Base-by-base conservation (phyloP, 2,797 vertebrate genomes). In the Ateles fusciceps region DNA sequence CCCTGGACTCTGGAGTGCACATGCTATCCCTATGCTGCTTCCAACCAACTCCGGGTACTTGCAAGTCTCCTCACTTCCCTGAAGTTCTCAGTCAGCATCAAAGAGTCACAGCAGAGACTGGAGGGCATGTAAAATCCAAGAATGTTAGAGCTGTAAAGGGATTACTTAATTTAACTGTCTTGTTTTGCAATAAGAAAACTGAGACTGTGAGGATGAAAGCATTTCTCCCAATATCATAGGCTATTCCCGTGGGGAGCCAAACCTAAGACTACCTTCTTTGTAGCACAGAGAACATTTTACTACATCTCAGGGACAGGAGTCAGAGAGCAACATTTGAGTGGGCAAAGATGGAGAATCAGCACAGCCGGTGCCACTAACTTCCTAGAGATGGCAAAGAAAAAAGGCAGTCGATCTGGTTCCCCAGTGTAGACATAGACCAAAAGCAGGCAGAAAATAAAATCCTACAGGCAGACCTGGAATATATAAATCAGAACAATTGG, bases 401-500 rank as follows among this genome's bases (percentile, higher is more conserved):
- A 89, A 84, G 15, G 28, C 17, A 5, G 26, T 68, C 0, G 5
- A 44, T 90, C 92, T 50, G 13, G 89, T 87, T 88, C 59, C 71
- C 57, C 11, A 22, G 14, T 89, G 19, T 39, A 64, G 59, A 96
- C 86, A 92, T 39, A 93, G 59, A 48, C 85, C 85, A 83, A 59
- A 91, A 72, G 93, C 91, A 96, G 19, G 57, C 86, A 92, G 87
- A 94, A 88, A 80, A 86, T 64, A 93, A 98, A 97, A 96, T 84
- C 96, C 79, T 87, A 94, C 15, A 19, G 7, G 92, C 90, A 94
- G 96, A 98, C 92, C 44, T 95, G 94, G 95, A 98, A 97, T 84
- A 71, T 78, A 96, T 97, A 94, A 98, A 98, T 97, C 94, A 96
- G 91, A 98, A 98, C 96, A 97, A 97, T 57, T 96, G 96, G 61